These are phyloP conservation scores for Gandaritis pyraliata DNA, from an alignment of 2,888 invertebrate genomes.

Conservation along the genomic window DNA sequence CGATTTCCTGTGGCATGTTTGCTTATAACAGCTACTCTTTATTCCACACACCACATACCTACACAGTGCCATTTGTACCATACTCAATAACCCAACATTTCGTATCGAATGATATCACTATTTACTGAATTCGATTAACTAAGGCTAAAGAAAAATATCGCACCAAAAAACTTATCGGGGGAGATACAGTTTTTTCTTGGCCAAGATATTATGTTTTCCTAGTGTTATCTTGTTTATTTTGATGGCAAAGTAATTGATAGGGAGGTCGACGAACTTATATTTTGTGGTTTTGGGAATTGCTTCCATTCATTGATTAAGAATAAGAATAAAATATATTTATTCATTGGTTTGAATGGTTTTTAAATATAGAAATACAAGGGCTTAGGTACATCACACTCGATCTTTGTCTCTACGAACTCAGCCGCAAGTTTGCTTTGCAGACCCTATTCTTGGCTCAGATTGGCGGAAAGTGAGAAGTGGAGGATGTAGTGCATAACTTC, in stretches of 20 bases:
- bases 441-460: no score
- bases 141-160: constrained; percentile 62
- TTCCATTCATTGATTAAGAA: no score
- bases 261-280: constrained; percentile 47
- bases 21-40: constrained; percentile 28
- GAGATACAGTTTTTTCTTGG: constrained; percentile 66
- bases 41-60: constrained; percentile 31
- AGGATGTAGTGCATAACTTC: no score
- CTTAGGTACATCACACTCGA: no score
- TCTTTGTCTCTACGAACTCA: no score
- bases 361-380: no score
- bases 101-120: constrained; percentile 57
- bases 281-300: constrained; percentile 36
- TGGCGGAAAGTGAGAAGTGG: no score
- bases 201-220: constrained; percentile 72
- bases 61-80: constrained; percentile 33
- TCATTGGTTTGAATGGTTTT: constrained; percentile 4
- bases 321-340: background rate
- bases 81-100: constrained; percentile 34
- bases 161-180: constrained; percentile 66
- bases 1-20: constrained; percentile 28
- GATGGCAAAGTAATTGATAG: constrained; percentile 46
- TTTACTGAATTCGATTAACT: constrained; percentile 77
- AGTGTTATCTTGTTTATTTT: constrained; percentile 74
- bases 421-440: no score